These are phyloP conservation scores for Dromas ardeola DNA, from an alignment of 2,113 vertebrate species.

Conservation along the genomic window DNA sequence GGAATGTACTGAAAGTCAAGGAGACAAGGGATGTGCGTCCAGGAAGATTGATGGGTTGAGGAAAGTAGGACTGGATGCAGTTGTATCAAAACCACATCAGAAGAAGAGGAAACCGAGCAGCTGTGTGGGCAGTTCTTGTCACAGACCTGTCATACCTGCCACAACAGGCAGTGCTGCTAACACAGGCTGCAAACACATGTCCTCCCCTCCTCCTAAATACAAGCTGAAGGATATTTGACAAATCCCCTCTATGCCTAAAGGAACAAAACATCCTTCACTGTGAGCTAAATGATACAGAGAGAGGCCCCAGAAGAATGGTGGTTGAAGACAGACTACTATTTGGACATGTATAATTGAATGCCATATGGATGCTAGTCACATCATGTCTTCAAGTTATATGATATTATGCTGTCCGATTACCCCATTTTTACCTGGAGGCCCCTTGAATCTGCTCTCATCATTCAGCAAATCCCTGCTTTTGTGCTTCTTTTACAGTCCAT, in stretches of 20 bases:
- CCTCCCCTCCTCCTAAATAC: background rate
- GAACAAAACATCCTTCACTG: background rate
- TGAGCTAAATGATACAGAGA: background rate
- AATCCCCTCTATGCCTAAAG: background rate
- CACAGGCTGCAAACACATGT: rapidly evolving
- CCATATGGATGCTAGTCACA: background rate
- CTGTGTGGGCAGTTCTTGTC: background rate
- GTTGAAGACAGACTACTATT: background rate
- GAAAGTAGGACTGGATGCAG: background rate
- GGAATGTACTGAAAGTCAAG: background rate
- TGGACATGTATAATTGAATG: background rate
- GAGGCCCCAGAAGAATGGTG: background rate
- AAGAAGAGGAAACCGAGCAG: background rate
- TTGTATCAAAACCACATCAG: background rate
- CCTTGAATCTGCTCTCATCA: background rate
- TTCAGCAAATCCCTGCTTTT: background rate
- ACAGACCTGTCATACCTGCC: background rate
- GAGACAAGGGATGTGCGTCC: background rate
- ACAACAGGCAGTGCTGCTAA: background rate
- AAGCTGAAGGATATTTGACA: background rate
- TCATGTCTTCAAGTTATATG: background rate
- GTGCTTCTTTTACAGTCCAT: background rate
- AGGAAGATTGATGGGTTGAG: background rate
- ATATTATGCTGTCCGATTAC: background rate
- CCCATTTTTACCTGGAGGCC: background rate